phyloP scores from a whole-genome alignment of 1,140 invertebrate genomes.

The Mycetomoellerius zeteki region DNA sequence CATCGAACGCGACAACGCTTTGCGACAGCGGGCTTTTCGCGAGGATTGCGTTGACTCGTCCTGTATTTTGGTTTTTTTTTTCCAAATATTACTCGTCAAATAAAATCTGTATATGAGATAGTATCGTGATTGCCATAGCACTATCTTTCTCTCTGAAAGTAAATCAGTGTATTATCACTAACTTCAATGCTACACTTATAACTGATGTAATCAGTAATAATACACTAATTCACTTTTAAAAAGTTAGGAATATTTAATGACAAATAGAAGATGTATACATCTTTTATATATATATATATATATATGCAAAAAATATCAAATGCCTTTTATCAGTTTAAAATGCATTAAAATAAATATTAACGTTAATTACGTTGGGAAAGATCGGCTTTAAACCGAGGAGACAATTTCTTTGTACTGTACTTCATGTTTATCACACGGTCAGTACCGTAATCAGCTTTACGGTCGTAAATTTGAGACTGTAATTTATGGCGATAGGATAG shows the following conservation, averaged over 20 bases:
- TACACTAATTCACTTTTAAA: too few species aligned
- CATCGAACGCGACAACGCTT: slow-evolving; percentile 1
- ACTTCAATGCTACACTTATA: too few species aligned
- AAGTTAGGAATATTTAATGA: slow-evolving; percentile 7
- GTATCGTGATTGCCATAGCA: neutral
- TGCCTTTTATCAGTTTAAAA: neutral
- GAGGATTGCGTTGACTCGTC: neutral
- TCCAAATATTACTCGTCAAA: slow-evolving; percentile 25
- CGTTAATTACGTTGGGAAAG: slow-evolving; percentile 10
- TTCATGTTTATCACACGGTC: slow-evolving; percentile 23
- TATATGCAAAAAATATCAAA: slow-evolving; percentile 18
- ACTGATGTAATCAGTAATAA: too few species aligned
- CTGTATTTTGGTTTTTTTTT: neutral
- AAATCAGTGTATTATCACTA: too few species aligned
- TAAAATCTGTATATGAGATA: neutral
- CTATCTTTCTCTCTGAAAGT: too few species aligned
- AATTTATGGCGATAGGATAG: slow-evolving; percentile 53
- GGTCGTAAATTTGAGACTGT: slow-evolving; percentile 49
- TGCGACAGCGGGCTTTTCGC: slow-evolving; percentile 18
- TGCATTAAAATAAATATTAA: slow-evolving; percentile 15
- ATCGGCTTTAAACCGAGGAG: neutral
- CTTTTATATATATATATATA: too few species aligned
- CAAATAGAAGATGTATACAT: slow-evolving; percentile 12
- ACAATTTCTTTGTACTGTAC: neutral
- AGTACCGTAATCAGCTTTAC: slow-evolving; percentile 34